Evolutionary conservation across 2,113 vertebrate species (phyloP), one percentile per base, ranked within the genome.

Genomic region (Empidonax alnorum): DNA sequence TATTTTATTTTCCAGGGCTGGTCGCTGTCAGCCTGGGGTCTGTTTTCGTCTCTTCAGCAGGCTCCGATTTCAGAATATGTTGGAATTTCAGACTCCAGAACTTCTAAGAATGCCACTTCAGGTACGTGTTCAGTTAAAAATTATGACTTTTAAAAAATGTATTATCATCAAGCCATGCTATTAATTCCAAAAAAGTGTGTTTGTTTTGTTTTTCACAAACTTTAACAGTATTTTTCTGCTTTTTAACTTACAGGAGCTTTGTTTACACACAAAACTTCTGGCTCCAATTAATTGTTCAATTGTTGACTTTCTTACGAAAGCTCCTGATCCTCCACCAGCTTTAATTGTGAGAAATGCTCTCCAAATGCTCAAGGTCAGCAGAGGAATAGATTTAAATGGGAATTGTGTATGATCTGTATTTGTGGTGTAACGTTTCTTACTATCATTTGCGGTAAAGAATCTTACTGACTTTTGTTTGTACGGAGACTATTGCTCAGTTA

Each of bases 231-330:
- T 31, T 46, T 72, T n/a, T 88, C 23, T 90, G 2, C 42, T 74
- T 91, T 91, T 80, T 92, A 65, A 77, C 89, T 97, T 95, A 47
- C 67, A 99, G 99, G 99, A 99, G 72, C 98, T 99, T 88, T 99
- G 99, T 98, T 98, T 99, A 30, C 98, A 99, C 97, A 99, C 99
- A 94, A 99, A 99, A 93, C 97, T 99, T 63, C 97, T 99, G 96
- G 98, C 98, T 53, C 99, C 99, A 42, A 93, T 98, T 86, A 98
- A 97, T 61, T 99, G 98, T 96, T 79, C 98, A 27, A 87, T 99
- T 80, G 98, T 98, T 6, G 99, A 99, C 65, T 99, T 99, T 87
- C 98, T 99, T 68, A 98, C 98, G 95, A 99, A 98, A 98, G 99
- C 99, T 63, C 99, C 99, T 46, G 99, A 99, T 91, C 99, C 99